Percentiles rank a stretch among this genome's conserved stretches.
phyloP scores from a whole-genome alignment of 2,888 invertebrate genomes.

The Argyresthia albistria region DNA sequence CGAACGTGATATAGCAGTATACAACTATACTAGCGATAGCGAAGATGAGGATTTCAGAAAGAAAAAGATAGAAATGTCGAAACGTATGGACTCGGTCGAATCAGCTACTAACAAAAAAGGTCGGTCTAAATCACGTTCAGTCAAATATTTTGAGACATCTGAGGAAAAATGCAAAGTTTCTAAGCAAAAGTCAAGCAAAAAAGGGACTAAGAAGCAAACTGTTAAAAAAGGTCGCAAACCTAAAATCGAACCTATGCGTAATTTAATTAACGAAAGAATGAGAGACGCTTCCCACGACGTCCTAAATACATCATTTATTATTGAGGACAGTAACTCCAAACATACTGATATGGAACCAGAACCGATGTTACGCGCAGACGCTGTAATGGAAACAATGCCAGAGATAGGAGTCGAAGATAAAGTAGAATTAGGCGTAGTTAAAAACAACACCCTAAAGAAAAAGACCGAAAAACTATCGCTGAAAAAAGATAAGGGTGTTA shows the following conservation, averaged over 20 bases:
- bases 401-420: conserved; percentile 12
- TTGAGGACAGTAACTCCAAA: neutral
- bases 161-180: conserved; percentile 14
- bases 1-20: conserved; percentile 23
- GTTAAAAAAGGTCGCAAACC: neutral
- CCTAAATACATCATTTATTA: neutral
- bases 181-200: conserved; percentile 11
- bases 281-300: neutral
- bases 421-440: conserved; percentile 8
- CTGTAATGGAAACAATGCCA: conserved; percentile 33
- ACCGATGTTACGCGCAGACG: neutral
- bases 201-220: conserved; percentile 16
- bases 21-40: conserved; percentile 48
- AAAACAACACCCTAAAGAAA: conserved; percentile 11
- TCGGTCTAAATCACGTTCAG: neutral
- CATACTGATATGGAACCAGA: conserved; percentile 10
- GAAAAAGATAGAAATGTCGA: conserved; percentile 17
- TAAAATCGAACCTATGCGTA: neutral
- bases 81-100: neutral
- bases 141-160: conserved; percentile 8
- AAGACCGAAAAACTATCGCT: conserved; percentile 12
- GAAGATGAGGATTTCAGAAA: conserved; percentile 43
- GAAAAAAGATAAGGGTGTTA: conserved; percentile 10
- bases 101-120: neutral
- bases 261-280: conserved; percentile 18